Percentiles rank a stretch among this genome's conserved stretches.
Evolutionary conservation across 2,888 invertebrate genomes (phyloP).

Genomic region (Yponomeuta malinellus): DNA sequence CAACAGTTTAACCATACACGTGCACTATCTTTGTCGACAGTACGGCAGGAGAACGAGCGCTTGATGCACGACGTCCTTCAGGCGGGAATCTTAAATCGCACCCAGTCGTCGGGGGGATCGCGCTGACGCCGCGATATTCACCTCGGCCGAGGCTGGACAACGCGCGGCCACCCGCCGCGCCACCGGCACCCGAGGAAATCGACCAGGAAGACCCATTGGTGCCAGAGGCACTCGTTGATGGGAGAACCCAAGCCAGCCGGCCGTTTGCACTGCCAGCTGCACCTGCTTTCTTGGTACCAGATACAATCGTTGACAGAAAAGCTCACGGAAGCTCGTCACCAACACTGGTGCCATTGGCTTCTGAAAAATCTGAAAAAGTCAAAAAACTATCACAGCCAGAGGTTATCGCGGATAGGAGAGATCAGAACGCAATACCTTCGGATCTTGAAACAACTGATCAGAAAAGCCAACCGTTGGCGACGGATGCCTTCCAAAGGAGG

Average conservation of each 20-base stretch:
- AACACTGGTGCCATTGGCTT: slow-evolving; percentile 15
- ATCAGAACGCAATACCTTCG: not conserved
- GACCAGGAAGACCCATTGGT: slow-evolving; percentile 26
- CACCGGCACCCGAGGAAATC: slow-evolving; percentile 32
- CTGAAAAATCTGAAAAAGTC: not conserved
- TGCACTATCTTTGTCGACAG: slow-evolving; percentile 74
- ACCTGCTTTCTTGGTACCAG: not conserved
- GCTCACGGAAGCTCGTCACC: not conserved
- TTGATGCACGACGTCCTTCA: slow-evolving; percentile 86
- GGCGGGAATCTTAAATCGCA: slow-evolving; percentile 73
- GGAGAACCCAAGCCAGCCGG: slow-evolving; percentile 10
- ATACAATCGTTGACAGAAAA: slow-evolving; percentile 20
- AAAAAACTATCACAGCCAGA: not conserved
- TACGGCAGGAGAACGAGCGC: slow-evolving; percentile 92
- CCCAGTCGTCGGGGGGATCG: slow-evolving; percentile 72
- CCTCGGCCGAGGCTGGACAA: slow-evolving; percentile 66
- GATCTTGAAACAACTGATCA: not conserved
- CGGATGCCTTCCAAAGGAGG: too few relatives aligned
- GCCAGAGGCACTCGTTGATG: slow-evolving; percentile 9
- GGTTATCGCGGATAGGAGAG: too few relatives aligned
- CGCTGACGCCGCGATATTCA: slow-evolving; percentile 74
- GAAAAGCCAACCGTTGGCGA: not conserved
- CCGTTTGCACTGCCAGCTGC: not conserved
- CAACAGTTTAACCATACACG: slow-evolving; percentile 11
- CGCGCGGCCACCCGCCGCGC: slow-evolving; percentile 65